phyloP scores from a whole-genome alignment of 1,140 invertebrate species.

The Macrosteles quadrilineatus region DNA sequence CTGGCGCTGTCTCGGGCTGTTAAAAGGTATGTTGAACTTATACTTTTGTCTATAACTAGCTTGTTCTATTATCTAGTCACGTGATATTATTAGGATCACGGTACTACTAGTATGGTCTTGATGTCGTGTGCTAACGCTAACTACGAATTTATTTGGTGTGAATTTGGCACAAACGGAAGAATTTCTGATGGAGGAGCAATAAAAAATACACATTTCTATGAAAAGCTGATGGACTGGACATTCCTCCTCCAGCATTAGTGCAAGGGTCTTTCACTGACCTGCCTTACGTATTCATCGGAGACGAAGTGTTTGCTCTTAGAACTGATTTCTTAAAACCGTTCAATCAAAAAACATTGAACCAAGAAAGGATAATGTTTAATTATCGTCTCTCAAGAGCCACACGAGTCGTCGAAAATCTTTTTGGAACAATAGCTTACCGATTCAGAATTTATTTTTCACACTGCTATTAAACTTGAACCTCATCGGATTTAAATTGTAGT shows the following conservation, averaged over 20 bases:
- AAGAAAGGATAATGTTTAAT: conserved; percentile 49
- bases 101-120: neutral
- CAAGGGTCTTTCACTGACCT: too few relatives aligned
- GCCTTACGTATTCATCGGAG: conserved; percentile 48
- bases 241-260: too few relatives aligned
- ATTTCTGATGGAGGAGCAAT: neutral
- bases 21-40: too few relatives aligned
- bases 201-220: neutral
- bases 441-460: conserved; percentile 51
- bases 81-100: too few relatives aligned
- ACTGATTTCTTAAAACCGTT: conserved; percentile 53
- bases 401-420: conserved; percentile 55
- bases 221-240: neutral
- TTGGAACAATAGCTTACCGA: conserved; percentile 53
- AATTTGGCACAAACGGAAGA: neutral
- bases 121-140: neutral
- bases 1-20: too few relatives aligned
- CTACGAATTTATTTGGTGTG: neutral
- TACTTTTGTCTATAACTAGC: too few relatives aligned
- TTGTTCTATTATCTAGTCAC: too few relatives aligned
- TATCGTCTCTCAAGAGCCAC: conserved; percentile 48
- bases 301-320: conserved; percentile 54
- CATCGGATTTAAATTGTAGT: conserved; percentile 42
- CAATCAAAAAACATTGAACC: conserved; percentile 45
- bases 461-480: conserved; percentile 43